Percentiles rank a stretch among this genome's conserved stretches.
Conservation (phyloP, 2,888 invertebrate genomes). For the Ellobium chinense region DNA sequence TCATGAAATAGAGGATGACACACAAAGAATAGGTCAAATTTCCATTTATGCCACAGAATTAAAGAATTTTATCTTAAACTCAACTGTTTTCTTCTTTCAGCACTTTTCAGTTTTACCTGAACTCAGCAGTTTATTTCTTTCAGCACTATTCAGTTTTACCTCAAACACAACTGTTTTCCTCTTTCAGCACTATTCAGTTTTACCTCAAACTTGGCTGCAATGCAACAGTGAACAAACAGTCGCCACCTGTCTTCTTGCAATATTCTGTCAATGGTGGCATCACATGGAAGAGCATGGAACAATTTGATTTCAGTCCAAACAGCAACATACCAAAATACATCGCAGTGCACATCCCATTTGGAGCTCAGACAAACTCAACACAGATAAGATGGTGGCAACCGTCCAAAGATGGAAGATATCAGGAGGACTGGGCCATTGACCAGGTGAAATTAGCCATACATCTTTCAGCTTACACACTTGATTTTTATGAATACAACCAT, state of each 20-base stretch:
- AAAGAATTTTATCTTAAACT: no score
- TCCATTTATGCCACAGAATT: no score
- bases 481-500: no score
- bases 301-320: slow-evolving; percentile 72
- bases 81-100: no score
- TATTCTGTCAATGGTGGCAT: slow-evolving; percentile 78
- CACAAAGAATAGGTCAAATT: no score
- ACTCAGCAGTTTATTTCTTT: no score
- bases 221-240: slow-evolving; percentile 58
- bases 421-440: slow-evolving; percentile 79
- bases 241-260: slow-evolving; percentile 77
- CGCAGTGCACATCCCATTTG: slow-evolving; percentile 72
- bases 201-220: slow-evolving; percentile 76
- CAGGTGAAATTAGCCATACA: slow-evolving; percentile 75
- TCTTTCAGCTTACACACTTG: no score
- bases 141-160: no score
- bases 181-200: slow-evolving; percentile 78
- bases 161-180: no score
- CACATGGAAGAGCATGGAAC: slow-evolving; percentile 77
- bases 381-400: slow-evolving; percentile 78
- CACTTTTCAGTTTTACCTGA: slow-evolving; percentile 77
- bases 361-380: slow-evolving; percentile 71
- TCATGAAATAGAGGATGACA: no score
- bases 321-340: slow-evolving; percentile 71
- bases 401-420: slow-evolving; percentile 69